Percentiles rank a stretch among this genome's conserved stretches.
phyloP scores from a whole-genome alignment of 2,888 invertebrate species.

The Drosophila maculinotata region DNA sequence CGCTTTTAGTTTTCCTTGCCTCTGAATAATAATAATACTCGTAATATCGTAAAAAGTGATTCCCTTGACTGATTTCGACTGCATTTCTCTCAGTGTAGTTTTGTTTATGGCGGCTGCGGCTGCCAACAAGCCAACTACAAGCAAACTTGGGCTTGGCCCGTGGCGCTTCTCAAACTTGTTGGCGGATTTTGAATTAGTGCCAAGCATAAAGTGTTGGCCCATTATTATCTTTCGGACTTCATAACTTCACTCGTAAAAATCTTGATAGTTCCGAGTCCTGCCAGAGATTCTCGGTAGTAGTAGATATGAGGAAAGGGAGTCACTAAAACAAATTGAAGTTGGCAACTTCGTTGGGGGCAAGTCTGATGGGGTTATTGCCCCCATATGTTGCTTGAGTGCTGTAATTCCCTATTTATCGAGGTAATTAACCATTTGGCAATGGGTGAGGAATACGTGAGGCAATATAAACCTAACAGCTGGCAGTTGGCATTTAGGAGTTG shows the following conservation, averaged over 20 bases:
- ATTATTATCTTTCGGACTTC: constrained; percentile 84
- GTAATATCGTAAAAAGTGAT: constrained; percentile 52
- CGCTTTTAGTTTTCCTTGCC: constrained; percentile 50
- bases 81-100: constrained; percentile 50
- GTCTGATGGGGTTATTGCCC: constrained; percentile 29
- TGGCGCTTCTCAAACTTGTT: constrained; percentile 44
- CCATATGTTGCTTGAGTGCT: constrained; percentile 38
- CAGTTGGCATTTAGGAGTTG: constrained; percentile 12
- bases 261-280: constrained; percentile 54
- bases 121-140: constrained; percentile 29
- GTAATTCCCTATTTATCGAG: constrained; percentile 66
- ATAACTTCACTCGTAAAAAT: constrained; percentile 78
- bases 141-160: constrained; percentile 51
- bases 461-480: constrained; percentile 27
- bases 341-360: constrained; percentile 17
- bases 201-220: constrained; percentile 84
- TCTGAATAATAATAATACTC: constrained; percentile 40
- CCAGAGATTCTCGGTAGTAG: constrained; percentile 1
- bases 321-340: constrained; percentile 41
- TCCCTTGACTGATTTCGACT: constrained; percentile 52
- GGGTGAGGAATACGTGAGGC: constrained; percentile 53
- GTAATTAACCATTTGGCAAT: constrained; percentile 62
- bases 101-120: constrained; percentile 11
- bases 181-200: constrained; percentile 80
- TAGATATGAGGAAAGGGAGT: constrained; percentile 4